These are phyloP conservation scores for Ischnura elegans DNA, from an alignment of 2,888 invertebrate genomes.

Conservation along the genomic window DNA sequence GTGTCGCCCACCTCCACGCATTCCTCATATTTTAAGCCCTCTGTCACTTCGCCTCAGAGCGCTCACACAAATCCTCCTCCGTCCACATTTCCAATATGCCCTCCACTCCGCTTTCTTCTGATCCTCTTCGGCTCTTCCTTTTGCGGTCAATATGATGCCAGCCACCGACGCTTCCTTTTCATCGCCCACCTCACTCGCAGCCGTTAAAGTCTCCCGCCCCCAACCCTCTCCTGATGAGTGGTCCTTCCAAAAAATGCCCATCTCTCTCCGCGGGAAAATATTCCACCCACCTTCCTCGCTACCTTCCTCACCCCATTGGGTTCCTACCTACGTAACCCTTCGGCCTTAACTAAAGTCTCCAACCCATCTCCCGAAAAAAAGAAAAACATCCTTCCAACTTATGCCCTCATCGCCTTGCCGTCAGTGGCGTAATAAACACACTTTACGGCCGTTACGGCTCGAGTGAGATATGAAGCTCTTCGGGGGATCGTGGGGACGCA, in stretches of 20 bases:
- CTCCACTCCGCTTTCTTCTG: background rate
- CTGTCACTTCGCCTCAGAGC: too few relatives aligned
- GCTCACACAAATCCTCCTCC: background rate
- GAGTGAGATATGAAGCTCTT: conserved; percentile 62
- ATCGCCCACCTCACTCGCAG: background rate
- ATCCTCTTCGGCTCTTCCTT: background rate
- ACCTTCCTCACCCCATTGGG: background rate
- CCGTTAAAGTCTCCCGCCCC: background rate
- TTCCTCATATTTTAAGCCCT: background rate
- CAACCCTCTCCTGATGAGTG: background rate
- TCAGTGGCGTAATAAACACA: conserved; percentile 59
- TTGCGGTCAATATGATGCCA: background rate
- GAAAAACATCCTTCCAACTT: background rate
- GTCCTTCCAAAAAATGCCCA: background rate
- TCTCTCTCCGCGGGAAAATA: background rate
- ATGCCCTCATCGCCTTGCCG: background rate
- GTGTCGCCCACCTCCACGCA: background rate
- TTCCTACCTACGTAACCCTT: background rate
- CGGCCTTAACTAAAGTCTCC: too few relatives aligned
- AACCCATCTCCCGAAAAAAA: background rate
- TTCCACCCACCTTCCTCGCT: background rate
- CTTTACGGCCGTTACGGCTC: conserved; percentile 42
- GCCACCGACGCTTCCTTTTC: background rate
- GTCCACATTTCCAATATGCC: background rate
- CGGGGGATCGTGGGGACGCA: conserved; percentile 26